Evolutionary conservation across 2,113 vertebrate species (phyloP).

Genomic region (Psephotus haematonotus): DNA sequence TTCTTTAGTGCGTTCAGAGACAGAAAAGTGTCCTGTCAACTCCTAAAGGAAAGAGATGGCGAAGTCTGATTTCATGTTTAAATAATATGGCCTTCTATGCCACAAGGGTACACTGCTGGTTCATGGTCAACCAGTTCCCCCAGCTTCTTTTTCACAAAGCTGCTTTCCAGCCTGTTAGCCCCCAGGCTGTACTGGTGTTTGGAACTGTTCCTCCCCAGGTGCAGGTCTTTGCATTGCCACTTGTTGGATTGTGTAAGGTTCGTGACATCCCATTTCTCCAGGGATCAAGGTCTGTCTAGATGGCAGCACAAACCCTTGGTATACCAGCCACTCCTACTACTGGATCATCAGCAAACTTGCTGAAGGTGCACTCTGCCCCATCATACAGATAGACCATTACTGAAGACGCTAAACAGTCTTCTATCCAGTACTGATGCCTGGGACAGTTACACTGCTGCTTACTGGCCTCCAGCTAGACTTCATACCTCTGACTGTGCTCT

Average conservation of each 20-base stretch:
- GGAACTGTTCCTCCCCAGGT: neutral
- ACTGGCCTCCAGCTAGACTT: neutral
- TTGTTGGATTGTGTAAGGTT: neutral
- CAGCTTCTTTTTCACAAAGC: neutral
- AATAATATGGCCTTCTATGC: neutral
- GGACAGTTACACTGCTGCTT: neutral
- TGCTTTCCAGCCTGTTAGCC: neutral
- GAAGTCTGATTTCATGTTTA: neutral
- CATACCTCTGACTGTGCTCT: neutral
- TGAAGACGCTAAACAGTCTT: neutral
- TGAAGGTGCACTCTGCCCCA: neutral
- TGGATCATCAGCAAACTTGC: neutral
- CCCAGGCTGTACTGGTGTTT: neutral
- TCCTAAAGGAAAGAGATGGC: neutral
- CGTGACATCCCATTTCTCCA: neutral
- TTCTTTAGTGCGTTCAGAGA: neutral
- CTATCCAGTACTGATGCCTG: neutral
- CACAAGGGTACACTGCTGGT: neutral
- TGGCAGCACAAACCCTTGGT: neutral
- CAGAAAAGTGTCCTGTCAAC: neutral
- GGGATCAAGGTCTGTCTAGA: neutral
- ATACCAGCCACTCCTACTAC: neutral
- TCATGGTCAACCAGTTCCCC: neutral
- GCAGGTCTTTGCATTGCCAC: neutral
- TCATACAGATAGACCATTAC: neutral